Conservation (phyloP, 2,888 invertebrate species). For the Oscheius sp. region DNA sequence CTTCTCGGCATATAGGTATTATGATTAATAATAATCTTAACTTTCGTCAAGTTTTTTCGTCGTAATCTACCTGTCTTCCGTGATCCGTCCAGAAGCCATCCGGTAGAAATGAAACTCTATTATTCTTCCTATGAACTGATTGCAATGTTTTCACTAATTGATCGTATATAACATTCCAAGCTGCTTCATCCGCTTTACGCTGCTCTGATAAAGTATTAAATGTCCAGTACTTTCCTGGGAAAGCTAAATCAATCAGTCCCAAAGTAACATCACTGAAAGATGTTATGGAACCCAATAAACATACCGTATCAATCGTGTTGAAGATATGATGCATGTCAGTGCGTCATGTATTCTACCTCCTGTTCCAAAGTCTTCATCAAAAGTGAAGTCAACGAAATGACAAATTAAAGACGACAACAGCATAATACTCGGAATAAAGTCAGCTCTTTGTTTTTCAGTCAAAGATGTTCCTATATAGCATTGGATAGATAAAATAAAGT, state of each 20-base stretch:
- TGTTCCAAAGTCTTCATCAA: conserved; percentile 9
- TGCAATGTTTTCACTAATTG: conserved; percentile 80
- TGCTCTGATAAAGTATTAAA: not conserved
- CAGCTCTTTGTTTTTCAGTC: not conserved
- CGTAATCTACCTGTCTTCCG: conserved; percentile 34
- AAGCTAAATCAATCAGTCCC: conserved; percentile 85
- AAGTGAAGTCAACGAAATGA: not conserved
- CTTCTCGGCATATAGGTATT: not conserved
- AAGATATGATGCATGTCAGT: not conserved
- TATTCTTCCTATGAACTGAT: conserved; percentile 86
- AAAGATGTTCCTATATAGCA: not conserved
- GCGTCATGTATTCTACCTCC: not conserved
- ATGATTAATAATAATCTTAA: not conserved
- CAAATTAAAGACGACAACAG: conserved; percentile 4
- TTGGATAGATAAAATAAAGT: not conserved
- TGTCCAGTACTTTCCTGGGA: conserved; percentile 75
- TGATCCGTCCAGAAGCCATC: conserved; percentile 77
- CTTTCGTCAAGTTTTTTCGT: not conserved
- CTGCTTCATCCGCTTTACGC: conserved; percentile 12
- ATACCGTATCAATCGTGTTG: conserved; percentile 8
- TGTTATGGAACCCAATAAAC: not conserved
- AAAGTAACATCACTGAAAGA: conserved; percentile 77
- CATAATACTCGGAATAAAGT: conserved; percentile 4
- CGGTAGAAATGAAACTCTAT: conserved; percentile 82
- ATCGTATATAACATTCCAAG: conserved; percentile 37